Conservation (phyloP, 2,888 invertebrate species). For the Cheilosia scutellata region DNA sequence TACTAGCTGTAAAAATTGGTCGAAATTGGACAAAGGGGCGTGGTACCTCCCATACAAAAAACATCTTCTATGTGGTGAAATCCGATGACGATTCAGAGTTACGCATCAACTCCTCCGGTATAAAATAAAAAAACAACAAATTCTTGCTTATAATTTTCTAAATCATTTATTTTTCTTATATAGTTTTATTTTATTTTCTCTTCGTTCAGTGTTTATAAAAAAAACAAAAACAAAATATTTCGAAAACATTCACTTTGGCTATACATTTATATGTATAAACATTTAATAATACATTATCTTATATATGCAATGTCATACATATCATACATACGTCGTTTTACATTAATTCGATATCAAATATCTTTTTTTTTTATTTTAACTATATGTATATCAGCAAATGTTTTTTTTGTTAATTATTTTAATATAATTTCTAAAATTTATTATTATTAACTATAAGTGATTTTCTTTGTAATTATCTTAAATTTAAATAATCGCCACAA, state of each 20-base stretch:
- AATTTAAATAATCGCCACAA: conserved; percentile 18
- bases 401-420: conserved; percentile 25
- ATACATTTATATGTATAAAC: conserved; percentile 61
- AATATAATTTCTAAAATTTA: conserved; percentile 28
- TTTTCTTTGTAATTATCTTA: conserved; percentile 15
- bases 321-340: conserved; percentile 25
- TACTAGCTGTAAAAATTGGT: too few species aligned
- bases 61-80: too few species aligned
- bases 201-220: conserved; percentile 70
- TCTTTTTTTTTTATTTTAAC: conserved; percentile 40
- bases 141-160: conserved; percentile 57
- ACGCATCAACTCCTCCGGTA: too few species aligned
- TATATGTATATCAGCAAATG: conserved; percentile 52
- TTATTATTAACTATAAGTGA: conserved; percentile 29
- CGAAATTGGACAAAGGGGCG: too few species aligned
- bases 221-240: conserved; percentile 62
- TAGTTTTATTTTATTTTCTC: conserved; percentile 41
- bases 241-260: conserved; percentile 63
- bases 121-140: conserved; percentile 2
- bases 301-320: conserved; percentile 52
- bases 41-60: too few species aligned
- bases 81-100: too few species aligned
- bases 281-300: conserved; percentile 59
- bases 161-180: conserved; percentile 65
- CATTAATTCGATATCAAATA: conserved; percentile 68